These are phyloP conservation scores for Toxotes chatareus DNA, from an alignment of 2,113 vertebrate genomes.

Conservation along the genomic window DNA sequence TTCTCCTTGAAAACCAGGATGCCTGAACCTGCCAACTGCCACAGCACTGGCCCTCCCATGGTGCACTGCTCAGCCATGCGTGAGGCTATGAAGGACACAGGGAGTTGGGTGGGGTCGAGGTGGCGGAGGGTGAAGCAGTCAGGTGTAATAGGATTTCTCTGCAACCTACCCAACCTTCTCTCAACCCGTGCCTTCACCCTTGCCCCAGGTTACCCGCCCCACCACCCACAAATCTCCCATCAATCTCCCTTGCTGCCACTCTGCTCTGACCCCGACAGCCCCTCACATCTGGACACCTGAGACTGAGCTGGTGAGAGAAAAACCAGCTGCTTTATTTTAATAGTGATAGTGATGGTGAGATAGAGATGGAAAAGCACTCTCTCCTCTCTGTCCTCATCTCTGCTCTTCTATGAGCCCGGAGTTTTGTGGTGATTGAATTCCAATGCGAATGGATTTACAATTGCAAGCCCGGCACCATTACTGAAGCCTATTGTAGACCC, in stretches of 20 bases:
- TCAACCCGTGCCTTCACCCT: constrained; percentile 13
- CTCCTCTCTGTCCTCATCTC: not conserved
- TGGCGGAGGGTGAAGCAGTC: constrained; percentile 27
- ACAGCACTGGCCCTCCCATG: constrained; percentile 33
- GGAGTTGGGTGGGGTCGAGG: constrained; percentile 1
- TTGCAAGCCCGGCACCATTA: constrained; percentile 42
- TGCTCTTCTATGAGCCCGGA: constrained; percentile 17
- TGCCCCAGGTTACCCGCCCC: constrained; percentile 22
- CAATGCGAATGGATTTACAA: constrained; percentile 65
- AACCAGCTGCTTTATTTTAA: constrained; percentile 26
- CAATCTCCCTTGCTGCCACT: not conserved
- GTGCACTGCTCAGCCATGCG: constrained; percentile 57
- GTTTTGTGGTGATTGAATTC: constrained; percentile 68
- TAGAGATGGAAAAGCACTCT: constrained; percentile 26
- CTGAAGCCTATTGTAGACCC: constrained; percentile 29
- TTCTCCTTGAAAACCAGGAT: constrained; percentile 51
- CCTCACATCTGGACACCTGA: constrained; percentile 14
- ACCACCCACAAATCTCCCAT: not conserved
- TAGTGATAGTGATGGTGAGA: constrained; percentile 28
- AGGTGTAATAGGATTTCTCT: constrained; percentile 40
- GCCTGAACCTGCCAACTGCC: constrained; percentile 14
- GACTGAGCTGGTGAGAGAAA: not conserved
- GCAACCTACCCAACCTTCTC: constrained; percentile 8
- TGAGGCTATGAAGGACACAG: constrained; percentile 52
- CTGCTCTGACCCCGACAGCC: not conserved